Evolutionary conservation across 2,888 invertebrate genomes (phyloP), one percentile per base, ranked within the genome.

Genomic region (Notodonta ziczac): DNA sequence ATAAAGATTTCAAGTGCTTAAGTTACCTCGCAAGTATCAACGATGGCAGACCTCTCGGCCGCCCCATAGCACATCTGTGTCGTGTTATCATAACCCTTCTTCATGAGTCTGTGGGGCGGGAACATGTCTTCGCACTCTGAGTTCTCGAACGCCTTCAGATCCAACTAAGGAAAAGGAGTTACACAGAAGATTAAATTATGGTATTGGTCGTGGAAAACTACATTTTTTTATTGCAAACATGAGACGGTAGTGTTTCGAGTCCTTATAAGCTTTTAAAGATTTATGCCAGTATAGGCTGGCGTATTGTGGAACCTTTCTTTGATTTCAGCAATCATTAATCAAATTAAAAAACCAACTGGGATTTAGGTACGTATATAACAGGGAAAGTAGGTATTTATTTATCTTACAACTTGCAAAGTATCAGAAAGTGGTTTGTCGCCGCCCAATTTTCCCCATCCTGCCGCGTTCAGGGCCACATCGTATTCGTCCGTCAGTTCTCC

Each of bases 371-470:
- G 1, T 24, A 24, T 24, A 24, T 24, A 24, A 24, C 24, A 24
- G 24, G 24, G 24, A 24, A 24, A 24, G 24, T 24, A 24, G 24
- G 24, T 24, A 24, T 24, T 24, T 24, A 24, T 2, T n/a, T 13
- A 54, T n/a, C 59, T 60, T 55, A 66, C 63, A 8, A 59, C 60
- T 63, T 63, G 63, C 24, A 66, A 46, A 7, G 54, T 13, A 2
- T 66, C 59, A 12, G 55, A 61, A 2, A 63, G 13, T 0, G 39
- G n/a, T 16, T 59, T 40, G 10, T 39, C 57, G 9, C 46, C n/a
- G 4, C 63, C 61, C 13, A 58, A 53, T 4, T 57, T 59, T 2
- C 61, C 66, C 66, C 66, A 66, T 5, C 66, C 61, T 4, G 63
- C 42, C 1, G 65, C 62, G 16, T 46, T 5, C 44, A 50, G 50